Conservation (phyloP, 2,888 invertebrate species). For the Scaptomyza cyrtandrae region DNA sequence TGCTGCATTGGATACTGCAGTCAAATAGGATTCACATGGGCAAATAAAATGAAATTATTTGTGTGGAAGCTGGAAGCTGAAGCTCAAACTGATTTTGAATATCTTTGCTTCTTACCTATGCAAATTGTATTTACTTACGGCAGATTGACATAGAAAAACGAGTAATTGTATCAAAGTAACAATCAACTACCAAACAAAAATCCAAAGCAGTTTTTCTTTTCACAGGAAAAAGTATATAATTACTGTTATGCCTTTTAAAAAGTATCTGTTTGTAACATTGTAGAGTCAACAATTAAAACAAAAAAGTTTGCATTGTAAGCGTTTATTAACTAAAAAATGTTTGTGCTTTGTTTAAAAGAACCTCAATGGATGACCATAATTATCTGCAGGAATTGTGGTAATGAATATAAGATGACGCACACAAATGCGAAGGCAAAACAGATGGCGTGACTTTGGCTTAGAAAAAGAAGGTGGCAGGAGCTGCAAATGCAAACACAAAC, state of each 20-base stretch:
- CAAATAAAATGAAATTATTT: conserved; percentile 51
- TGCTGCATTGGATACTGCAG: conserved; percentile 30
- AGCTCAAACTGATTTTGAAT: conserved; percentile 5
- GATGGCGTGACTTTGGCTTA: background rate
- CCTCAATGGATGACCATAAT: conserved; percentile 44
- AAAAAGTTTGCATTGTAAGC: conserved; percentile 51
- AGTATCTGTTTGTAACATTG: background rate
- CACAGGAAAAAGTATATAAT: background rate
- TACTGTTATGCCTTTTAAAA: conserved; percentile 16
- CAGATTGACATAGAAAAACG: background rate
- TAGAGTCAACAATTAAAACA: conserved; percentile 26
- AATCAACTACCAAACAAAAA: background rate
- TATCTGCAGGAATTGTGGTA: conserved; percentile 22
- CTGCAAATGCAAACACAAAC: conserved; percentile 37
- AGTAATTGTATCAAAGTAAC: background rate
- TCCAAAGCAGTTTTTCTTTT: background rate
- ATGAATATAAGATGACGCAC: conserved; percentile 5
- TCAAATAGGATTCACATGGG: conserved; percentile 44
- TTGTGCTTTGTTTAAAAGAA: conserved; percentile 30
- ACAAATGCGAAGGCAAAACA: background rate
- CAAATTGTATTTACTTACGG: conserved; percentile 1
- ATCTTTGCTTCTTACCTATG: background rate
- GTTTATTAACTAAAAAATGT: conserved; percentile 52
- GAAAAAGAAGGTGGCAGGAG: background rate
- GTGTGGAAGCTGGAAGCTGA: background rate